Base-by-base conservation (phyloP, 2,888 invertebrate species). In the Teleogryllus oceanicus region DNA sequence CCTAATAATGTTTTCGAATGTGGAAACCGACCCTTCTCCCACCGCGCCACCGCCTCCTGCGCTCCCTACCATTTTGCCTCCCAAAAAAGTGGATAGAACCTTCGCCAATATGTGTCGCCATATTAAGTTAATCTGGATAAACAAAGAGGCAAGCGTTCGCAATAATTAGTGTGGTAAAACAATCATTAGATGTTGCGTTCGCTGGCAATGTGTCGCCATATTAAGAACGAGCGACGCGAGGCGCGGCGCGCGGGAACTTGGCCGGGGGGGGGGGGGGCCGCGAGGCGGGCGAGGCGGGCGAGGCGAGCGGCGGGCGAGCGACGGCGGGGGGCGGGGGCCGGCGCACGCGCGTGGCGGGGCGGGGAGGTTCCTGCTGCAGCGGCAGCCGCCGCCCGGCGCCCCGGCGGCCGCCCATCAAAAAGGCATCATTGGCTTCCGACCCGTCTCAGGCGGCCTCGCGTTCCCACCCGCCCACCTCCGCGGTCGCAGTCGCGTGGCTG, bases 1-100 rank as follows among this genome's bases (percentile, higher is more conserved):
- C 62, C 62, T 62, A 62, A 62, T 62, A 62, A 62, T 62, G 62
- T 62, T 62, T 62, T 62, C 62, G 62, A 62, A 62, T 62, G 62
- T 62, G 62, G 62, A 62, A 62, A 62, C 62, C 13, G 62, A 62
- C 13, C 62, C 62, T n/a, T 62, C 62, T n/a, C 62, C 62, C 62
- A 62, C 62, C 62, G n/a, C 62, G 13, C 62, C 62, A 13, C 62
- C 62, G 13, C 62, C 62, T n/a, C 62, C 16, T n/a, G 16, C 62
- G 16, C 62, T 5, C 62, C 62, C 62, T n/a, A 62, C 13, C 62
- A n/a, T 11, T 18, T 18, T 62, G 13, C 62, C 62, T 62, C 62
- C n/a, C 62, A 18, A 13, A 62, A 62, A 62, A 62, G 62, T 62
- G 62, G 62, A 62, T 62, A 62, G 62, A 62, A 62, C 62, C 62